These are phyloP conservation scores for Poeciliopsis prolifica DNA, from an alignment of 2,113 vertebrate genomes.

Conservation along the genomic window DNA sequence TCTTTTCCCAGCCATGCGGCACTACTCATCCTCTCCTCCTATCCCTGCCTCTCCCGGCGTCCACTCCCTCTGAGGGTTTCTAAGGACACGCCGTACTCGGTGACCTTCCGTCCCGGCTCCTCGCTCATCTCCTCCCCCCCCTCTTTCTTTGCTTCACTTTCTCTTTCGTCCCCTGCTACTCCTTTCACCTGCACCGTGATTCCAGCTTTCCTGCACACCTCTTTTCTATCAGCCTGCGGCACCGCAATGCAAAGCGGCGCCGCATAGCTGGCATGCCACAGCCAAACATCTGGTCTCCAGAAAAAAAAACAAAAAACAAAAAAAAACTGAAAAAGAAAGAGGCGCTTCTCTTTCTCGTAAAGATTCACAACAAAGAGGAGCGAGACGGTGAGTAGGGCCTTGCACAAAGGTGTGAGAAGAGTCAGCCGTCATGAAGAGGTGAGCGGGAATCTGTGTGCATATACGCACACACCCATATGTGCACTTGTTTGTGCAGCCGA, in stretches of 20 bases:
- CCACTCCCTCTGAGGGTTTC: conserved; percentile 62
- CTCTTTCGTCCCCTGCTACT: conserved; percentile 18
- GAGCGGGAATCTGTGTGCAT: background rate
- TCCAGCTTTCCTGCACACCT: conserved; percentile 1
- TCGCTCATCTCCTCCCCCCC: background rate
- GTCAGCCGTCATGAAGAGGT: conserved; percentile 5
- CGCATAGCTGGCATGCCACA: conserved; percentile 28
- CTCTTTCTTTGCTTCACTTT: conserved; percentile 12
- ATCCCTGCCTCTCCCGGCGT: conserved; percentile 50
- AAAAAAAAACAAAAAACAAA: background rate
- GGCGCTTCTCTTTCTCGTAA: conserved; percentile 51
- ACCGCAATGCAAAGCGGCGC: conserved; percentile 31
- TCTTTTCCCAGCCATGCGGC: conserved; percentile 67
- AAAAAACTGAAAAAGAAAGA: conserved; percentile 25
- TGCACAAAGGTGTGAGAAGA: conserved; percentile 43
- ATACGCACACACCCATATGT: background rate
- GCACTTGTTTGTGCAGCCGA: conserved; percentile 12
- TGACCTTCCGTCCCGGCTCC: conserved; percentile 37
- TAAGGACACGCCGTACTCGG: conserved; percentile 68
- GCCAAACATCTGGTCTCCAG: conserved; percentile 60
- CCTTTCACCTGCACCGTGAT: conserved; percentile 40
- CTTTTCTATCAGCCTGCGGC: conserved; percentile 44
- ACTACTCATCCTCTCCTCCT: conserved; percentile 68
- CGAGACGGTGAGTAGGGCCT: conserved; percentile 41
- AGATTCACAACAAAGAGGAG: conserved; percentile 46